Evolutionary conservation across 2,888 invertebrate species (phyloP), one percentile per base, ranked within the genome.

Genomic region (Hirtodrosophila alboralis): DNA sequence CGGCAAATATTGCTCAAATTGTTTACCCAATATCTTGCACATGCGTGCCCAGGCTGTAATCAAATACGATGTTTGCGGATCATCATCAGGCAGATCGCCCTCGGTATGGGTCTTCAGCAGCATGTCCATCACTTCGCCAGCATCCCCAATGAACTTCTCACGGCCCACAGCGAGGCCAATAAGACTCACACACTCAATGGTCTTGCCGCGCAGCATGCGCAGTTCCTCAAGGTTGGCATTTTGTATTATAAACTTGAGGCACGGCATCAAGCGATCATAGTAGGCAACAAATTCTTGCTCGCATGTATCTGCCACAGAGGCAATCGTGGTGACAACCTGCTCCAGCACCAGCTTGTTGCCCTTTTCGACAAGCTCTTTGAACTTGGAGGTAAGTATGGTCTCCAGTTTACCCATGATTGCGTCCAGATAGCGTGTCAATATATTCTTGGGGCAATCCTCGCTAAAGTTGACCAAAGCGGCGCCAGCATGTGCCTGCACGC

Each of bases 1-100:
- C 0, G 97, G 97, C 63, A 98, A 92, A 89, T 97, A 98, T 83
- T 96, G 96, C 87, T 96, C 95, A 84, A 97, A 97, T 81, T 95
- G 94, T 88, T 92, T 94, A 16, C 95, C 94, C 90, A 98, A 92
- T 83, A 98, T 96, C 91, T 98, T 98, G 91, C 99, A 99, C 91
- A 99, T 98, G 73, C 99, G 94, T 0, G 99, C 98, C 99, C 99
- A 99, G 0, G 99, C 98, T 0, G 98, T 97, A 75, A 99, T 99
- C 90, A 99, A 94, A 91, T 98, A 99, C 8, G 97, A 97, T 16
- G 98, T 96, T 91, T 98, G 98, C 1, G 98, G 98, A 91, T 99
- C 98, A 88, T 99, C 98, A 63, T 97, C 97, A 0, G 97, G 95
- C 68, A 98, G 91, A 83, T 95, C 94, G 14, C 95, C 94, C 84